These are phyloP conservation scores for Tridacna crocea DNA, from an alignment of 2,888 invertebrate genomes.

Conservation along the genomic window DNA sequence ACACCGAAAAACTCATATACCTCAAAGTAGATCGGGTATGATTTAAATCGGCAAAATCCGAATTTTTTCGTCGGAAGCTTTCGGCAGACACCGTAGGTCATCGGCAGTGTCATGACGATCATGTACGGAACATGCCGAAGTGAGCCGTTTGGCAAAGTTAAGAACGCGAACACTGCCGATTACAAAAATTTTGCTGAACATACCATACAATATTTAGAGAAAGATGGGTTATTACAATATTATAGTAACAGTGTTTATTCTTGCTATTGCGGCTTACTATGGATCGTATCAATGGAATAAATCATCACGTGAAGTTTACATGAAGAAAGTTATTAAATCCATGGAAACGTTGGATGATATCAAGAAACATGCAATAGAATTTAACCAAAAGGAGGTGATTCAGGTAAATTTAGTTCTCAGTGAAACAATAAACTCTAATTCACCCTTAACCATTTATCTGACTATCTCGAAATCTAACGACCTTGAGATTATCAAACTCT, in stretches of 20 bases:
- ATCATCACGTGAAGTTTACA: conserved; percentile 1
- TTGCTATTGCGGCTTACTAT: conserved; percentile 18
- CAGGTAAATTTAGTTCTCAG: conserved; percentile 55
- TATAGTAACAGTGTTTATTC: background rate
- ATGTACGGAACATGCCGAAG: too few species aligned
- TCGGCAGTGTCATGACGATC: too few species aligned
- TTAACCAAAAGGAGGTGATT: conserved; percentile 64
- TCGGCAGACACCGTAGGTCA: too few species aligned
- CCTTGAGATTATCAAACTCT: too few species aligned
- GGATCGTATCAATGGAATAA: conserved; percentile 4
- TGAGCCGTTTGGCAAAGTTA: too few species aligned
- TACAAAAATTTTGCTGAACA: background rate
- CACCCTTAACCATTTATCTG: too few species aligned
- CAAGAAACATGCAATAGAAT: conserved; percentile 67
- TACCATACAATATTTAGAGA: background rate
- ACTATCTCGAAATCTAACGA: too few species aligned
- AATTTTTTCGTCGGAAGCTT: too few species aligned
- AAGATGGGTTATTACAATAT: background rate
- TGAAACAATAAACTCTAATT: background rate
- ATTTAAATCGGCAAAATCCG: too few species aligned
- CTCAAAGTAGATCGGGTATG: too few species aligned
- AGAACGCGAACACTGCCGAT: too few species aligned
- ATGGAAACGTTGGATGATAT: conserved; percentile 37
- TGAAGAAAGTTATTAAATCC: background rate
- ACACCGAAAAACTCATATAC: too few species aligned